These are phyloP conservation scores for Aplodontia rufa DNA, from an alignment of 2,113 vertebrate genomes.

Conservation along the genomic window DNA sequence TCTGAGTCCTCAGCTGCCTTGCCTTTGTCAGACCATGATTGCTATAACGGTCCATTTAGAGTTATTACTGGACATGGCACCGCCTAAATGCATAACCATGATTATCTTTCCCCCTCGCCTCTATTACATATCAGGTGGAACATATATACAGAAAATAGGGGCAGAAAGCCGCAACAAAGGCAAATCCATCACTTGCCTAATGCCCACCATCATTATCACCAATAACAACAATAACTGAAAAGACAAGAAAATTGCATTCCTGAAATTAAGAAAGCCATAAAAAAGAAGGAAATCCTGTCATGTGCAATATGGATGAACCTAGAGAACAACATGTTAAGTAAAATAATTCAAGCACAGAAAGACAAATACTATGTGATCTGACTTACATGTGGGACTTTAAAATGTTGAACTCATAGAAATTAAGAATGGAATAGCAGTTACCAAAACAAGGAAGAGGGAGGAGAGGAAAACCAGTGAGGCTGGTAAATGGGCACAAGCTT, in stretches of 20 bases:
- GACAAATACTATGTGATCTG: background rate
- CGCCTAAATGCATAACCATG: background rate
- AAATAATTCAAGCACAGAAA: background rate
- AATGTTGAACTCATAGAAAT: background rate
- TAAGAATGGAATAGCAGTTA: background rate
- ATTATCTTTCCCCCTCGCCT: background rate
- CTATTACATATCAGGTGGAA: background rate
- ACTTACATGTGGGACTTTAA: background rate
- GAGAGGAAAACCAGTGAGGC: too few species aligned
- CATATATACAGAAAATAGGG: background rate
- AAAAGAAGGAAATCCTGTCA: background rate
- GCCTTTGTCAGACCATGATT: background rate
- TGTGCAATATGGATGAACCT: background rate
- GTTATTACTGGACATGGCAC: background rate
- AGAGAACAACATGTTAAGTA: background rate
- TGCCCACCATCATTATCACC: background rate
- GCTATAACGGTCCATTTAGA: background rate
- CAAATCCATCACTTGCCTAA: background rate
- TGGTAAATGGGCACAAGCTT: background rate
- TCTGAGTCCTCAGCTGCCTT: background rate
- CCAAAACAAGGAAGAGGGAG: background rate
- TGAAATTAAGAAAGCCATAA: conserved; percentile 3
- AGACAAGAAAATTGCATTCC: background rate
- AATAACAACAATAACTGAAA: background rate
- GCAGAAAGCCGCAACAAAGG: background rate